Base-by-base conservation (phyloP, 1,140 invertebrate species). In the Drosophila auraria region DNA sequence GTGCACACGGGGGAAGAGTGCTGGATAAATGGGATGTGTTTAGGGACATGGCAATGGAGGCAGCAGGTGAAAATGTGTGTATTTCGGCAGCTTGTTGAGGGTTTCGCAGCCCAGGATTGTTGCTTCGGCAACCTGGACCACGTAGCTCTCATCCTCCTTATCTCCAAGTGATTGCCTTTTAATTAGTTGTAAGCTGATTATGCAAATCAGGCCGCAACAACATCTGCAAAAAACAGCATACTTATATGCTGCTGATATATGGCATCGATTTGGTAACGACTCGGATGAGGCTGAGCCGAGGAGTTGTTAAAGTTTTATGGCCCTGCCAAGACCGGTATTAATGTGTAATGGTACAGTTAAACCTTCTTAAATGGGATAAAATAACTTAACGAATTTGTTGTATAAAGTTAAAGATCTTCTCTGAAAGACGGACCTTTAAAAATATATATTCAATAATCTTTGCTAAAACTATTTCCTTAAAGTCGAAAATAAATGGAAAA, bases 101-200 rank as follows among this genome's bases (percentile, higher is more conserved):
- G 63, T 74, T 77, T 69, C 53, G 54, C 50, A 58, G 38, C 50
- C 42, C 51, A 50, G 49, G 8, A 71, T 53, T 54, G 58, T 70
- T 57, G 23, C 36, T 51, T 5, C 3, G 69, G 25, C 12, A 70
- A 42, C 50, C 25, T n/a, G 65, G n/a, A 6, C 33, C 45, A 17
- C 36, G 23, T 36, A 7, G 2, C 59, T 38, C 23, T 15, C 14
- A 11, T 11, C 0, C 44, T 47, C 9, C 14, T 50, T 36, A 77
- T 56, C 44, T 47, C 50, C 61, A 7, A 47, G 27, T 74, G 73
- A 83, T 87, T 74, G 83, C 83, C 84, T 83, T 83, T 87, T 87
- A 87, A 87, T 87, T 89, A 89, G 76, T 80, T 51, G 65, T 51
- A 89, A 81, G 84, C 84, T 83, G 84, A 83, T 87, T 89, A 89